Base-by-base conservation (phyloP, 2,113 vertebrate species). In the Corythoichthys haematopterus region DNA sequence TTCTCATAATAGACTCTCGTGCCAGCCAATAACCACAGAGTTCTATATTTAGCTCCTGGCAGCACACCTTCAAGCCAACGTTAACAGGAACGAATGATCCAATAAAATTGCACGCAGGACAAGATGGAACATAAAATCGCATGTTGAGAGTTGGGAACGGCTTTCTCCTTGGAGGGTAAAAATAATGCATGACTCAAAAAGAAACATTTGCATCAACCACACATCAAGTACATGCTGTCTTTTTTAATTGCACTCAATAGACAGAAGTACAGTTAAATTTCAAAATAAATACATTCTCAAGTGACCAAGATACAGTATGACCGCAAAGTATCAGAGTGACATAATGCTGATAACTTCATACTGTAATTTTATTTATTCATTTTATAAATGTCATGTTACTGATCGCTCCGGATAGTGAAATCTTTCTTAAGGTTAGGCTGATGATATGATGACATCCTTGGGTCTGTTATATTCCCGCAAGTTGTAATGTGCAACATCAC, bases 51-150 rank as follows among this genome's bases (percentile, higher is more conserved):
- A 89, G 80, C 69, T 69, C 46, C 72, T 51, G 10, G 63, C 76
- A 82, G 85, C 85, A 78, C 85, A 86, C 79, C 71, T 80, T 82
- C 77, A 74, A 84, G 87, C 87, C 86, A 87, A 85, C 88, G 77
- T 52, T 77, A 75, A 84, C 71, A 55, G 74, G 81, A 84, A 78
- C 77, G 84, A 89, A 84, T 84, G 72, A 85, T 82, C 71, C 75
- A n/a, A 68, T 59, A 66, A 86, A 88, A 88, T 80, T 87, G 80
- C 80, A 87, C 79, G 71, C 66, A 71, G 64, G 72, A 85, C 84
- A 66, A 83, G 88, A 89, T 81, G 66, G 80, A 84, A 83, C 86
- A 80, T 71, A 69, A 73, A 72, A 33, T 73, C 66, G 15, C 28
- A 47, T 52, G 52, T 71, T 15, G 53, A 75, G 71, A 71, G 66